Conservation (phyloP, 2,888 invertebrate genomes). For the Mechanitis messenoides region DNA sequence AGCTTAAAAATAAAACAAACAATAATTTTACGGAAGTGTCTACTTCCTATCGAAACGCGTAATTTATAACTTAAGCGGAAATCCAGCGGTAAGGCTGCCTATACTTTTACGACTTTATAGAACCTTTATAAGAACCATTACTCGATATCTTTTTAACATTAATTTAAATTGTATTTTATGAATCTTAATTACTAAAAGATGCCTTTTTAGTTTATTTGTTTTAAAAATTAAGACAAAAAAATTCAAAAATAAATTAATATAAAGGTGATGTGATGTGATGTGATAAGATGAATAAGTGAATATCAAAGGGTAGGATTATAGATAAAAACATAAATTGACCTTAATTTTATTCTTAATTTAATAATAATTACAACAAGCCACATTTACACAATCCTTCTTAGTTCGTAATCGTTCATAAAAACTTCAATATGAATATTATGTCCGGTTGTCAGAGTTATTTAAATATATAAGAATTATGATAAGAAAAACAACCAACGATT, state of each 20-base stretch:
- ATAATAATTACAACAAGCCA: too few species aligned
- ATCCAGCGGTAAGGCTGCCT: slow-evolving; percentile 17
- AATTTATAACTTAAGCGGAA: slow-evolving; percentile 19
- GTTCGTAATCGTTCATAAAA: background rate
- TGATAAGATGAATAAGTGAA: too few species aligned
- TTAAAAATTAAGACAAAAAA: too few species aligned
- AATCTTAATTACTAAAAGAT: too few species aligned
- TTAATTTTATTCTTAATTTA: too few species aligned
- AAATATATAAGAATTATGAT: background rate
- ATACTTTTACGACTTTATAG: slow-evolving; percentile 10
- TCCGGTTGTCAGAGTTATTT: background rate
- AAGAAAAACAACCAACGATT: too few species aligned
- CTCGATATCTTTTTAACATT: background rate
- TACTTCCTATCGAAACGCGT: slow-evolving; percentile 22
- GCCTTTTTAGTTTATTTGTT: too few species aligned
- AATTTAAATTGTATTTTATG: too few species aligned
- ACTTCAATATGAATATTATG: background rate
- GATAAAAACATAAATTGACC: too few species aligned
- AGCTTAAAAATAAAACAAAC: slow-evolving; percentile 11
- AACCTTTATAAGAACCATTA: background rate
- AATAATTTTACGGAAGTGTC: slow-evolving; percentile 22
- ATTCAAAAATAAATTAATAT: too few species aligned
- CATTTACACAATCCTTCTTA: background rate
- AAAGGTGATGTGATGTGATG: too few species aligned
- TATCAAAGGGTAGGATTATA: too few species aligned